Evolutionary conservation across 2,113 vertebrate species (phyloP), one percentile per base, ranked within the genome.

Genomic region (Phoenicopterus ruber): DNA sequence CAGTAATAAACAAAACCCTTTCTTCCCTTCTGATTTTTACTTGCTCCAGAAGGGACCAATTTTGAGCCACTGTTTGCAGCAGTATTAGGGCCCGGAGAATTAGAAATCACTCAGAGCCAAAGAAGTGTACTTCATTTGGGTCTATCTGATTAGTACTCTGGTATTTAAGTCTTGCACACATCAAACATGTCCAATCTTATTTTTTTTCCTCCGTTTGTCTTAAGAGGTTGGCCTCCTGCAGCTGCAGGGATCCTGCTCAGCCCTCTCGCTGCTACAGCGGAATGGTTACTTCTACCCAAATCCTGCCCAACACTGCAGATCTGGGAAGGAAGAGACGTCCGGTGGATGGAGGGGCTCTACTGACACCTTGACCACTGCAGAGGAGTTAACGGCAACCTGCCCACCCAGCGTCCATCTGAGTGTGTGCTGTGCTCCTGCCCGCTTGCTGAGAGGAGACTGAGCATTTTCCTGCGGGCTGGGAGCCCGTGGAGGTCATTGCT

Each of bases 11-110:
- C 49, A 71, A 61, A 22, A 69, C 3, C 47, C 42, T 86, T 90
- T 86, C 40, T 73, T 90, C 82, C 82, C 62, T 77, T 82, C 49
- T 74, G 89, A 59, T 74, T 97, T 95, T 88, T 36, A 86, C 90
- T 83, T 81, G 55, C 85, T 91, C 40, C 82, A 90, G 63, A 70
- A 93, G 74, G 63, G 66, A 94, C 80, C 78, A 88, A 66, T 90
- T 47, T 87, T 49, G 29, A 93, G 66, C 71, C 59, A 17, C 88
- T 69, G 31, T 81, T 79, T 66, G 73, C 80, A 52, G 73, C 11
- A 38, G 15, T 38, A 52, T 29, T 55, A 86, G 57, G 83, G 61
- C 52, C 61, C 65, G 88, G 49, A 93, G 93, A 58, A 91, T 31
- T 1, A 46, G 84, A 87, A 94, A 94, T 66, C 72, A n/a, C 42